A percentile compares a stretch with the other conserved stretches of the same genome.
Evolutionary conservation across 2,797 vertebrate species (phyloP).

Genomic region (Enteromius thamalakanensis): DNA sequence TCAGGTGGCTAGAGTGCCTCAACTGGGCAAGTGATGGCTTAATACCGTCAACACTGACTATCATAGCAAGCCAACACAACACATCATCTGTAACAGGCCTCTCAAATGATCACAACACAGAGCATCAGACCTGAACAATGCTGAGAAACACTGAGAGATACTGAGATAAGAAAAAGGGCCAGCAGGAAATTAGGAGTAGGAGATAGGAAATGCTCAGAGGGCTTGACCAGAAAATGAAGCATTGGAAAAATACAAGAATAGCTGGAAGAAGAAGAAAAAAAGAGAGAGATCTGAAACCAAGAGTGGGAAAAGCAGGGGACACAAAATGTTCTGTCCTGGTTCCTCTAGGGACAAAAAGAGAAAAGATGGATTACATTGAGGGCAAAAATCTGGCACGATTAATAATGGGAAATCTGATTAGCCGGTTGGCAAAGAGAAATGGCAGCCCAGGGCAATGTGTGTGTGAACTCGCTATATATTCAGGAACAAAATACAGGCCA

Average conservation of each 20-base stretch:
- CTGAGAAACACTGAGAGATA: background rate
- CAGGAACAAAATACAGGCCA: constrained; percentile 8
- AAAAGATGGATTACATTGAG: constrained; percentile 56
- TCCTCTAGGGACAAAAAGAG: constrained; percentile 35
- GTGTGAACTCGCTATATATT: constrained; percentile 28
- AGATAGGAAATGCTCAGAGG: constrained; percentile 7
- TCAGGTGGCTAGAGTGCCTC: too few species aligned
- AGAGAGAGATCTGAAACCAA: constrained; percentile 23
- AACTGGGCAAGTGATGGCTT: too few species aligned
- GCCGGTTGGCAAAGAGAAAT: constrained; percentile 42
- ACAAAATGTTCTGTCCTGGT: constrained; percentile 58
- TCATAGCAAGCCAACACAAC: too few species aligned
- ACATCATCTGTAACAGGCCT: background rate
- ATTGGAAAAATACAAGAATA: constrained; percentile 14
- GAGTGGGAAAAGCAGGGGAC: constrained; percentile 8
- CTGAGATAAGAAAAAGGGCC: background rate
- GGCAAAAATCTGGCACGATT: constrained; percentile 59
- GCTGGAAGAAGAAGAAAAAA: constrained; percentile 10
- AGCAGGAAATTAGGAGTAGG: constrained; percentile 24
- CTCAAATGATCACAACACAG: background rate
- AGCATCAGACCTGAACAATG: background rate
- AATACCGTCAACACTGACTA: too few species aligned
- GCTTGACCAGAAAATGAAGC: constrained; percentile 29
- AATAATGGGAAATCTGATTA: constrained; percentile 67
- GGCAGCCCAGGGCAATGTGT: constrained; percentile 25